Conservation (phyloP, 2,113 vertebrate genomes). For the Cyanoramphus novaezelandiae region DNA sequence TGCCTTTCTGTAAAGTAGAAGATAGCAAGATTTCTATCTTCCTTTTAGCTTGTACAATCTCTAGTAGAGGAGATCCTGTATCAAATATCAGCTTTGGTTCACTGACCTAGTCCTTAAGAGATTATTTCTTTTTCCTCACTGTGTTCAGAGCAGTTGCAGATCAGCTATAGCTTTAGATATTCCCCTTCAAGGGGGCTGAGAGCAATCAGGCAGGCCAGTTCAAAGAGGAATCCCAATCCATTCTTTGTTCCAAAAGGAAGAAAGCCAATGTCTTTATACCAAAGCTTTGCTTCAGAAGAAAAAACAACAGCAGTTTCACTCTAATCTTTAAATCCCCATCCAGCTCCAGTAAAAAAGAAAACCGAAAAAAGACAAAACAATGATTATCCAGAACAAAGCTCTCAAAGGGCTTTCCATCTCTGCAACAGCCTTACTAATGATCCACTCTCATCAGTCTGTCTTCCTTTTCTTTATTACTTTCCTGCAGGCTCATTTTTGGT, state of each 20-base stretch:
- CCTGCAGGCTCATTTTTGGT: neutral
- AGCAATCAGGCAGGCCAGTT: neutral
- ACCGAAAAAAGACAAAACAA: neutral
- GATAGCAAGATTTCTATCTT: neutral
- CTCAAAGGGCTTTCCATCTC: neutral
- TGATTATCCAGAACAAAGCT: neutral
- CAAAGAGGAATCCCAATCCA: neutral
- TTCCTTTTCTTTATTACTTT: neutral
- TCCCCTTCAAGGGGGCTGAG: neutral
- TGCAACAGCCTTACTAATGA: neutral
- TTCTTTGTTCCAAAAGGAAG: neutral
- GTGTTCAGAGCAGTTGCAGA: neutral
- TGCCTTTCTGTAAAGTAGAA: neutral
- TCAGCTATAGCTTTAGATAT: neutral
- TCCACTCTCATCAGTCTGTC: neutral
- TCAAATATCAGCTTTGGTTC: neutral
- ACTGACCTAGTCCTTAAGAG: neutral
- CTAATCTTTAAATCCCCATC: neutral
- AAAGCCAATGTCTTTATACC: neutral
- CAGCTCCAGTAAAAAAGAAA: neutral
- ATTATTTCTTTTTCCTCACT: neutral
- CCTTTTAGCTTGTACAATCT: neutral
- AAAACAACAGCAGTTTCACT: neutral
- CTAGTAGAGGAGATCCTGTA: neutral
- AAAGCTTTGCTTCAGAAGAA: neutral